Evolutionary conservation across 2,113 vertebrate species (phyloP).

Genomic region (Antennarius striatus): DNA sequence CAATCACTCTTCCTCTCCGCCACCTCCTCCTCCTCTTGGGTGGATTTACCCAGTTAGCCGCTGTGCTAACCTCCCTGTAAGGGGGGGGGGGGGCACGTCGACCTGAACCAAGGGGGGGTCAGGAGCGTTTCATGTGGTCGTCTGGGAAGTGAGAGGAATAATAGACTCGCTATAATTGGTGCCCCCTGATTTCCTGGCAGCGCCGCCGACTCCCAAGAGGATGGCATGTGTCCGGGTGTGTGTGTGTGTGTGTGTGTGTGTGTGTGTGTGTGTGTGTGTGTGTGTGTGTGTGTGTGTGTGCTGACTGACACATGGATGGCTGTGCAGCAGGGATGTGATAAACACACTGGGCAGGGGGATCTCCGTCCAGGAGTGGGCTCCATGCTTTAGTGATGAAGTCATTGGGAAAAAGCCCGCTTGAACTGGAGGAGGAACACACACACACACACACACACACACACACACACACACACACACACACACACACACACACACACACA

Average conservation of each 20-base stretch:
- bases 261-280: constrained; percentile 35
- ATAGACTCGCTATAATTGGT: constrained; percentile 72
- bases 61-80: constrained; percentile 27
- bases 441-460: constrained; percentile 26
- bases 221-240: constrained; percentile 45
- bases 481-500: constrained; percentile 33
- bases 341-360: constrained; percentile 79
- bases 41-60: background rate
- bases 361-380: constrained; percentile 76
- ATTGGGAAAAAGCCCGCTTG: constrained; percentile 75
- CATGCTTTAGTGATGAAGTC: constrained; percentile 80
- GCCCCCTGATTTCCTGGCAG: constrained; percentile 66
- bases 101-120: constrained; percentile 28
- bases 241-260: constrained; percentile 25
- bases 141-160: constrained; percentile 69
- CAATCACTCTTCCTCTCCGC: constrained; percentile 3
- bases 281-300: constrained; percentile 29
- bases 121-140: constrained; percentile 52
- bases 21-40: constrained; percentile 42
- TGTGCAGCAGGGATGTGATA: constrained; percentile 71
- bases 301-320: constrained; percentile 63
- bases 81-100: constrained; percentile 36
- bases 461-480: constrained; percentile 17
- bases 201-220: constrained; percentile 56
- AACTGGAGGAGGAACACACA: constrained; percentile 60